Base-by-base conservation (phyloP, 1,140 invertebrate genomes). In the Halyomorpha halys region DNA sequence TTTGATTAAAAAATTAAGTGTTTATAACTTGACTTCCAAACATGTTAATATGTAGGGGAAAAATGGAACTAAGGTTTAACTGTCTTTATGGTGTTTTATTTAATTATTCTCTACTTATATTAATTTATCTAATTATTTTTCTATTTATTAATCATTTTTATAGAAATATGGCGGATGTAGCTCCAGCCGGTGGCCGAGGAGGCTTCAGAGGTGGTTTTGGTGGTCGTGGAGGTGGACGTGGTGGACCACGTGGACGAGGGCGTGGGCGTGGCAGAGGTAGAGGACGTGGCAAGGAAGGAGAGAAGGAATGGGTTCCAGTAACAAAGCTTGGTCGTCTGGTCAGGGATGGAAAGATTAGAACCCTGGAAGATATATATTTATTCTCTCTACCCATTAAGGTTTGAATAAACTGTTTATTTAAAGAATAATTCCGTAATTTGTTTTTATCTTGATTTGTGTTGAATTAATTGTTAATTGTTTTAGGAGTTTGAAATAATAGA, bases 401-500 rank as follows among this genome's bases (percentile, higher is more conserved):
- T 68, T 69, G 66, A 30, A 30, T 65, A 44, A 18, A 44, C 21
- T 49, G 1, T 49, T n/a, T 49, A 5, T 30, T 30, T 30, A 30
- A 3, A 4, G 27, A 4, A 4, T 30, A 30, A 30, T 30, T 30
- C 3, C 3, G 8, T 8, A 30, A n/a, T n/a, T n/a, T n/a, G n/a
- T n/a, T n/a, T 30, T 4, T 30, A 3, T 30, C 27, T 30, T 30
- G 3, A 30, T 30, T 30, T 30, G 27, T 30, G 8, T 30, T 30
- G 27, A 30, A 8, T 30, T 30, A 30, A 30, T 30, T 99, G 53
- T 1, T 5, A 21, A 23, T 13, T 56, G 14, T 69, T 75, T 59
- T 71, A 86, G 83, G 97, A 99, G 79, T 94, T 86, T 72, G 97
- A 99, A 79, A 99, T 99, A 76, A 98, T 99, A 68, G 97, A 99